Evolutionary conservation across 2,797 vertebrate species (phyloP).

Genomic region (Telmatherina bonti): DNA sequence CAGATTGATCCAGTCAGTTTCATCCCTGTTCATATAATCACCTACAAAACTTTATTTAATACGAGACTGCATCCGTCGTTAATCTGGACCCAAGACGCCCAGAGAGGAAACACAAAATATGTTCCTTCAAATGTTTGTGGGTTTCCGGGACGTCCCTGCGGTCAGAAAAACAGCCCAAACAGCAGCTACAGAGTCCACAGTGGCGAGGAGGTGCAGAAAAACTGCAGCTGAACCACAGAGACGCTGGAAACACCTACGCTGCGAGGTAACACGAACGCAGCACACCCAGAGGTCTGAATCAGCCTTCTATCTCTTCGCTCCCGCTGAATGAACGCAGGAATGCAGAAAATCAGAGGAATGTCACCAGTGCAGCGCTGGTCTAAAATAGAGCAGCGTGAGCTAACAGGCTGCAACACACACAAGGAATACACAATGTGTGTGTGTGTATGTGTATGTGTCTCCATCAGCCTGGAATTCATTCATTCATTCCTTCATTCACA

Average conservation of each 20-base stretch:
- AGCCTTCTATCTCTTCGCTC: slow-evolving; percentile 24
- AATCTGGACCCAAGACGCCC: background rate
- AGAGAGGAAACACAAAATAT: background rate
- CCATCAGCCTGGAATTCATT: background rate
- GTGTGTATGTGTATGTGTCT: slow-evolving; percentile 14
- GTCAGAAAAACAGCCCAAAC: slow-evolving; percentile 9
- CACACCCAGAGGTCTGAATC: slow-evolving; percentile 35
- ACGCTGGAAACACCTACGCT: slow-evolving; percentile 40
- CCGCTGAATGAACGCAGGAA: slow-evolving; percentile 68
- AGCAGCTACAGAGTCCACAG: slow-evolving; percentile 8
- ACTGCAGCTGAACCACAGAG: background rate
- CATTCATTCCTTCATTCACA: slow-evolving; percentile 8
- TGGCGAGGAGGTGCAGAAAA: slow-evolving; percentile 24
- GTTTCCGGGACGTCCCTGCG: slow-evolving; percentile 16
- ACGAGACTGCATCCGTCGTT: background rate
- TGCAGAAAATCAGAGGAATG: slow-evolving; percentile 76
- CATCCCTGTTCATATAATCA: background rate
- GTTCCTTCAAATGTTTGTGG: slow-evolving; percentile 12
- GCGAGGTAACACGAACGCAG: slow-evolving; percentile 31
- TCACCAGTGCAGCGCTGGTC: slow-evolving; percentile 44
- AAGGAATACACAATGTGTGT: slow-evolving; percentile 6
- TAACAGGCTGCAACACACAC: slow-evolving; percentile 35
- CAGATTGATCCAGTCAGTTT: background rate
- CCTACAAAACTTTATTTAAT: background rate
- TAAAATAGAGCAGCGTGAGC: slow-evolving; percentile 58